Base-by-base conservation (phyloP, 2,888 invertebrate species). In the Allolobophora icterica region DNA sequence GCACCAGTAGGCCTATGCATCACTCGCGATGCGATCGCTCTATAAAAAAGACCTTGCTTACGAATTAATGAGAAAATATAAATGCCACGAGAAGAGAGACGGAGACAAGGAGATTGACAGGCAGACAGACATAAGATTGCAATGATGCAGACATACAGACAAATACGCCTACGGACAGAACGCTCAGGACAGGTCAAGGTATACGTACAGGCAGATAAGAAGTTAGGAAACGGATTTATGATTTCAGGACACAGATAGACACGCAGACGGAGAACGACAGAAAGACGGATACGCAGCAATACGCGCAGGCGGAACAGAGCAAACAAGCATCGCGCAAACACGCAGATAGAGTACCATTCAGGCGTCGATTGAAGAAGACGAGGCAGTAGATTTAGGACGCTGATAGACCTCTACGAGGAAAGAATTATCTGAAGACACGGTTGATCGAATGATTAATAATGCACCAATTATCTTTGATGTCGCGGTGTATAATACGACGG, bases 371-470 rank as follows among this genome's bases (percentile, higher is more conserved):
- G 71, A 71, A 71, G 71, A 71, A 71, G 30, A 71, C 52, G 24
- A 24, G 21, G 52, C 52, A 52, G 52, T 24, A 24, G 52, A 52
- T 52, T 52, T 52, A 52, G 52, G 52, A 52, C 52, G 13, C 42
- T 42, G 17, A 52, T 52, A 11, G 52, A 24, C 52, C 6, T 21
- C 21, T 52, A 24, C 52, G 71, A n/a, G 71, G n/a, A 71, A 71
- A n/a, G 71, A 90, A 34, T 33, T 90, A 90, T 58, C 90, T 52
- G 58, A 52, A 42, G 90, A 90, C 24, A 35, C 34, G 35, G 90
- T 17, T n/a, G 45, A 90, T 21, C 58, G 71, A 30, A 19, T 34
- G 52, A 38, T 52, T 17, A 35, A 52, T 35, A 71, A 52, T 52
- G 33, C 35, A 34, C 24, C 35, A 71, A 71, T 52, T 52, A 71